phyloP scores from a whole-genome alignment of 2,113 vertebrate species.

The Forbesichthys papilliferus region DNA sequence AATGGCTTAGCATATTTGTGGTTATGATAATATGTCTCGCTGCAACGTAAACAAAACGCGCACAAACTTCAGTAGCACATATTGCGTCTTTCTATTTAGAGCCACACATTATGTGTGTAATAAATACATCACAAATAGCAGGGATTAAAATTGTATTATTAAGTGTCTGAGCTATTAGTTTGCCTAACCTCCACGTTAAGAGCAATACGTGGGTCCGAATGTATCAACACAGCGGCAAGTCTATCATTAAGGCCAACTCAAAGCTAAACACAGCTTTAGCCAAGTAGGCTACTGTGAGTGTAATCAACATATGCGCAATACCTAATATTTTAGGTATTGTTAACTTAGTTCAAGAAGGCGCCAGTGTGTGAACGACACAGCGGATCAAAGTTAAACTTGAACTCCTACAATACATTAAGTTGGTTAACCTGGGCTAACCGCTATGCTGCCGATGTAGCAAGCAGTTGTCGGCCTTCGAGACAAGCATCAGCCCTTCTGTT shows the following conservation, averaged over 20 bases:
- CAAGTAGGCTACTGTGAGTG: slow-evolving; percentile 50
- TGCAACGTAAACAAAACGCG: slow-evolving; percentile 61
- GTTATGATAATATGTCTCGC: not conserved
- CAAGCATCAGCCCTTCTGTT: slow-evolving; percentile 66
- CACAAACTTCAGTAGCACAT: not conserved
- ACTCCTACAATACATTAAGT: not conserved
- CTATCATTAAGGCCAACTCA: slow-evolving; percentile 50
- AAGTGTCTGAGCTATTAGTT: not conserved
- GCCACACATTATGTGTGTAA: not conserved
- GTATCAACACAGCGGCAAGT: slow-evolving; percentile 22
- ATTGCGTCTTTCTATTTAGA: slow-evolving; percentile 2
- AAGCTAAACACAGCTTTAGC: slow-evolving; percentile 47
- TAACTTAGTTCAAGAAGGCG: slow-evolving; percentile 22
- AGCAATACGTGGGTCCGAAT: slow-evolving; percentile 29
- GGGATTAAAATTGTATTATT: not conserved
- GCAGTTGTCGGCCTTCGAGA: slow-evolving; percentile 66
- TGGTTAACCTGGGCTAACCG: slow-evolving; percentile 21
- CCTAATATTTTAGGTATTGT: slow-evolving; percentile 50
- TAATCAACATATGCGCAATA: slow-evolving; percentile 60
- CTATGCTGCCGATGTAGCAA: slow-evolving; percentile 41
- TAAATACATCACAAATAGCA: not conserved
- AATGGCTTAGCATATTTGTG: too few species aligned
- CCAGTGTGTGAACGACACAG: not conserved
- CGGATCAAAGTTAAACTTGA: not conserved
- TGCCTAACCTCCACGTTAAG: not conserved